Evolutionary conservation across 1,140 invertebrate species (phyloP), one percentile per base, ranked within the genome.

Genomic region (Orchestia grillus): DNA sequence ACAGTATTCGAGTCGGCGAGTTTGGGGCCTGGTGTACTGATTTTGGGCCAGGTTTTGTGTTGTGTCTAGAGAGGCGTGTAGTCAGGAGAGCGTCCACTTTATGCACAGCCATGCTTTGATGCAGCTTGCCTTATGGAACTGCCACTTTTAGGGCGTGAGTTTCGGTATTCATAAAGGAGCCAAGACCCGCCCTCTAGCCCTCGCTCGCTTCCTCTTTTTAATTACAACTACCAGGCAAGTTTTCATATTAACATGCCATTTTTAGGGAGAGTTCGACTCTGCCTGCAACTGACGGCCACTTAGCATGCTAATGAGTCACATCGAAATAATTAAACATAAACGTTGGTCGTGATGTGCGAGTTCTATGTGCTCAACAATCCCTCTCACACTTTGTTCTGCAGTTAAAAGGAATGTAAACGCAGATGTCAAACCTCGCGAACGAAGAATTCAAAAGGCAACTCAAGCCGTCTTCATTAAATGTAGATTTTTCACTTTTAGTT

Each of bases 231-330:
- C 92, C 36, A 45, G 43, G 92, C 92, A 94, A 94, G 92, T 94
- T 47, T 94, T 47, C 92, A 94, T 94, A 45, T 94, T 94, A 94
- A 94, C 92, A 94, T 94, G 43, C 44, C 4, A 94, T 44, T 94
- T 94, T 91, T 94, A 94, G 8, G 44, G 41, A 94, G 92, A 94
- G 92, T 45, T 94, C 92, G 92, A 94, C 41, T 47, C 47, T 19
- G 92, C 92, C 44, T 94, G 92, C 92, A 94, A 45, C 92, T 94
- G 92, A 94, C 92, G 92, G 44, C 92, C 92, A 45, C 43, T 94
- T 94, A 94, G 44, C 92, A 45, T 94, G 44, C 43, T 94, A 94
- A 94, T 94, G 92, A 94, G 19, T 94, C 43, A 47, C 92, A 94
- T 94, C 43, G 44, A 94, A 94, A 47, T 94, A 45, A 45, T 45